These are phyloP conservation scores for Radopholus similis DNA, from an alignment of 1,140 invertebrate genomes.

Conservation along the genomic window DNA sequence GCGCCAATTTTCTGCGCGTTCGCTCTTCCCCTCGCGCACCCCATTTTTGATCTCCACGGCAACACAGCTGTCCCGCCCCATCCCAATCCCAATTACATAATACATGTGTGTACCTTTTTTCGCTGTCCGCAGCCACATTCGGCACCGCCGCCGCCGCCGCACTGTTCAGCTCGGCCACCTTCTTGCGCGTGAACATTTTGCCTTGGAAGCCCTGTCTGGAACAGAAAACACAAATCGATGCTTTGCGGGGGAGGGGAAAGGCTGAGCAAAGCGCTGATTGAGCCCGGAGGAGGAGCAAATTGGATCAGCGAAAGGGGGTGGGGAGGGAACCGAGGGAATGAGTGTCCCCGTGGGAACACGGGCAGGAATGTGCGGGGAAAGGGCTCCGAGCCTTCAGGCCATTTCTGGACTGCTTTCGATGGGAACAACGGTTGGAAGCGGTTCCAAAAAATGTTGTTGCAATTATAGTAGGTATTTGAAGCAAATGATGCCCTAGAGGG, in stretches of 20 bases:
- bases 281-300: constrained; percentile 1
- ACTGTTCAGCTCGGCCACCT: constrained; percentile 11
- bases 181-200: constrained; percentile 16
- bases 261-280: neutral
- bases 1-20: too few species aligned
- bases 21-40: too few species aligned
- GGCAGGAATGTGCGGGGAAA: neutral
- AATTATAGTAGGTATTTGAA: too few species aligned
- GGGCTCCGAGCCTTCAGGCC: neutral
- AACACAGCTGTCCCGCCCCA: too few species aligned
- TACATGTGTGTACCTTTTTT: neutral
- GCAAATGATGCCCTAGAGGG: too few species aligned
- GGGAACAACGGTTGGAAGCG: too few species aligned
- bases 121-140: neutral
- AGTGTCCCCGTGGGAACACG: too few species aligned
- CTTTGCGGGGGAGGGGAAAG: neutral
- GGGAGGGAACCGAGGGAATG: neutral
- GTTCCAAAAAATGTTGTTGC: too few species aligned
- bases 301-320: neutral
- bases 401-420: too few species aligned
- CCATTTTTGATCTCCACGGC: too few species aligned
- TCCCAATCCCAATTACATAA: too few species aligned
- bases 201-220: constrained; percentile 19
- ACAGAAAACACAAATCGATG: constrained; percentile 7
- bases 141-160: too few species aligned